Conservation (phyloP, 2,797 vertebrate genomes). For the Arrhamphus sclerolepis region DNA sequence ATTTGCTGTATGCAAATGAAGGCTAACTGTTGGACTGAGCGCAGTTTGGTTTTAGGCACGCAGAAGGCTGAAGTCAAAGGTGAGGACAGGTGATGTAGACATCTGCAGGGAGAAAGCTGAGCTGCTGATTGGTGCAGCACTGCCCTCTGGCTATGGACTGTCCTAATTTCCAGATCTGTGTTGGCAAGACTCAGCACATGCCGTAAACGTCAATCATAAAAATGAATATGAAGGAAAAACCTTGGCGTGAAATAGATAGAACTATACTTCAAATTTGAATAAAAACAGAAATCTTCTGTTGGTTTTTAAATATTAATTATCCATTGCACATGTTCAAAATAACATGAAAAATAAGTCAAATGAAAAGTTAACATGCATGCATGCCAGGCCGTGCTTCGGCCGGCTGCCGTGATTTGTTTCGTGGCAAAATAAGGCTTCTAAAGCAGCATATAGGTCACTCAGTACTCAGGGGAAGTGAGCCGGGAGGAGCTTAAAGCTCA, state of each 20-base stretch:
- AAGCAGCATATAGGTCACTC: slow-evolving; percentile 80
- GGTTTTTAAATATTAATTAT: not conserved
- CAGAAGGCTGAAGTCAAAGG: slow-evolving; percentile 22
- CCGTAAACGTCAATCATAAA: not conserved
- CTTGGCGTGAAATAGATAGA: not conserved
- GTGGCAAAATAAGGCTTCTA: slow-evolving; percentile 54
- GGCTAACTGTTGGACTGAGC: not conserved
- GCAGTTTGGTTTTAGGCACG: not conserved
- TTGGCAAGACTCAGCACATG: slow-evolving; percentile 18
- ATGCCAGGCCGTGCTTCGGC: slow-evolving; percentile 5
- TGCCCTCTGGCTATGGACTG: slow-evolving; percentile 60
- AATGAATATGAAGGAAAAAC: slow-evolving; percentile 8
- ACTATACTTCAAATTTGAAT: no score
- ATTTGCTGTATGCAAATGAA: no score
- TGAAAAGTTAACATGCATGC: not conserved
- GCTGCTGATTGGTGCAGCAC: slow-evolving; percentile 46
- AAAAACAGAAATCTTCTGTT: not conserved
- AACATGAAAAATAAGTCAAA: no score
- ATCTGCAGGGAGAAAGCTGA: slow-evolving; percentile 39
- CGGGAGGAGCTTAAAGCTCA: slow-evolving; percentile 75
- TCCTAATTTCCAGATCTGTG: slow-evolving; percentile 48
- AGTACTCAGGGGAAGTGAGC: slow-evolving; percentile 70
- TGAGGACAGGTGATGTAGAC: slow-evolving; percentile 17
- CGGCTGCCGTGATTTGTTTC: slow-evolving; percentile 45
- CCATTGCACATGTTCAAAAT: no score